A percentile compares a stretch with the other conserved stretches of the same genome.
phyloP scores from a whole-genome alignment of 2,113 vertebrate genomes.

The Hippocampus abdominalis region DNA sequence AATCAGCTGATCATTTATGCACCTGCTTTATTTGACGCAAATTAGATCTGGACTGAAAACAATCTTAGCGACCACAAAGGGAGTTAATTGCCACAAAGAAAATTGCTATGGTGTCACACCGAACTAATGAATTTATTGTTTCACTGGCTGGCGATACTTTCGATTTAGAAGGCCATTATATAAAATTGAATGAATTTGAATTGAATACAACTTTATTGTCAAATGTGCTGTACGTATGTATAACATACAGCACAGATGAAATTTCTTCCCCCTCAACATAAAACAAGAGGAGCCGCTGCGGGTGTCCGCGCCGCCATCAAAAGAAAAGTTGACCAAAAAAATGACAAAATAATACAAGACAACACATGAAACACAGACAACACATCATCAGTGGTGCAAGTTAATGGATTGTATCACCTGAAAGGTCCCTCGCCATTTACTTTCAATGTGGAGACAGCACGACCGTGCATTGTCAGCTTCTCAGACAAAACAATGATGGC shows the following conservation, averaged over 20 bases:
- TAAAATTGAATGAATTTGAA: no score
- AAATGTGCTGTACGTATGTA: no score
- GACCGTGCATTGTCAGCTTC: conserved; percentile 78
- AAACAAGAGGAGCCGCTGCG: no score
- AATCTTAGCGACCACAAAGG: neutral
- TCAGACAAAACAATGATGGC: conserved; percentile 62
- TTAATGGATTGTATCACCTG: conserved; percentile 20
- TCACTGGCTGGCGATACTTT: conserved; percentile 5
- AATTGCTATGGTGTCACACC: neutral
- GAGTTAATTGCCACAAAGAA: conserved; percentile 10
- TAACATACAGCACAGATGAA: no score
- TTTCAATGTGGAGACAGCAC: conserved; percentile 78
- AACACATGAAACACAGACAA: no score
- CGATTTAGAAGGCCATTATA: conserved; percentile 9
- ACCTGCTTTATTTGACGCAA: conserved; percentile 18
- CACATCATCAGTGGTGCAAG: neutral
- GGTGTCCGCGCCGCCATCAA: no score
- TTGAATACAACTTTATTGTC: no score
- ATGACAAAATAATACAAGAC: no score
- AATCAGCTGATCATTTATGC: conserved; percentile 69
- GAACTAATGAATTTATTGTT: conserved; percentile 12
- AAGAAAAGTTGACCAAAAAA: no score
- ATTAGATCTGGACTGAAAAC: conserved; percentile 3
- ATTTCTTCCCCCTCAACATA: no score
- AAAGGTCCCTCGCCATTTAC: conserved; percentile 75